A percentile compares a stretch with the other conserved stretches of the same genome.
phyloP scores from a whole-genome alignment of 1,140 invertebrate genomes.

The Uloborus diversus region DNA sequence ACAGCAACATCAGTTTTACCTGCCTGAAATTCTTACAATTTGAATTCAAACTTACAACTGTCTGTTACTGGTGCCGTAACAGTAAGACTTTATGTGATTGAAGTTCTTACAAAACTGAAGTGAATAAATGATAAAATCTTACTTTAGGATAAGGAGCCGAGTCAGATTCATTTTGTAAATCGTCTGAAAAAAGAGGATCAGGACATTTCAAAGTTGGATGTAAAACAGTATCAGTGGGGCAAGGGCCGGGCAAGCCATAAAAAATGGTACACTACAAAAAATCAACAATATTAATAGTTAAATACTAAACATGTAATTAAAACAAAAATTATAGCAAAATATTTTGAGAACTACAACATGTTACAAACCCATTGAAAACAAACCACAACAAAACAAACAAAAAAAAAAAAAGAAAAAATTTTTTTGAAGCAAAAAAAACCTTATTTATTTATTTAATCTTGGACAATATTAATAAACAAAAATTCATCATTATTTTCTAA shows the following conservation, averaged over 20 bases:
- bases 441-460: not conserved
- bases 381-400: not conserved
- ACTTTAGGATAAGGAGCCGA: constrained; percentile 19
- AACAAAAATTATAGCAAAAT: not conserved
- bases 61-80: no score
- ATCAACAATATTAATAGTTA: not conserved
- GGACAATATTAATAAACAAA: no score
- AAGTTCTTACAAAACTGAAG: no score
- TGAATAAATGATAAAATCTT: not conserved
- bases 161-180: constrained; percentile 42
- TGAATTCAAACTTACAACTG: no score
- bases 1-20: no score
- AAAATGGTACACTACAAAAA: constrained; percentile 12
- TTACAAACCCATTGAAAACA: not conserved
- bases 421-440: not conserved
- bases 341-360: not conserved
- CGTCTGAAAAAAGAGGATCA: not conserved
- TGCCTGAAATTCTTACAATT: no score
- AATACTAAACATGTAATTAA: not conserved
- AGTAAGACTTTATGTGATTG: no score
- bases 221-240: not conserved
- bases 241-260: constrained; percentile 36
- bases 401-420: not conserved
- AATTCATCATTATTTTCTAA: not conserved
- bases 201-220: constrained; percentile 12